These are phyloP conservation scores for Pardalotus punctatus DNA, from an alignment of 2,113 vertebrate species.

Conservation along the genomic window DNA sequence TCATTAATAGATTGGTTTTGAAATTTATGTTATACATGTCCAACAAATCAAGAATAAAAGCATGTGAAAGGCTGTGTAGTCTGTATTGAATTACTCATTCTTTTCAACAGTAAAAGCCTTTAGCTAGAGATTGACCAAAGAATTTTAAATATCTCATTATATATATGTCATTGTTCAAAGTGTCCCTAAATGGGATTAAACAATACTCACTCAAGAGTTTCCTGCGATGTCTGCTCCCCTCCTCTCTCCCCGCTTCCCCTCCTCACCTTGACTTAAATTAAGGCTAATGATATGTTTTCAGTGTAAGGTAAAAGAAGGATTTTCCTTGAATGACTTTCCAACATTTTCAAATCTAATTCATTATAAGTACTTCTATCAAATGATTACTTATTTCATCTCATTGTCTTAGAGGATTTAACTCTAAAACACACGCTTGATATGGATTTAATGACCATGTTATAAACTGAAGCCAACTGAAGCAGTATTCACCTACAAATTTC, in stretches of 20 bases:
- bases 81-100: constrained; percentile 65
- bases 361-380: constrained; percentile 19
- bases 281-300: constrained; percentile 72
- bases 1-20: constrained; percentile 76
- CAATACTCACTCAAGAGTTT: constrained; percentile 63
- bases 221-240: constrained; percentile 17
- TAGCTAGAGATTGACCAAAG: constrained; percentile 71
- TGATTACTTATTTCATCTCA: constrained; percentile 37
- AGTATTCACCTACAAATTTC: background rate
- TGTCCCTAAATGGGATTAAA: constrained; percentile 80
- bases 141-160: constrained; percentile 77
- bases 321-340: constrained; percentile 67
- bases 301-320: constrained; percentile 60
- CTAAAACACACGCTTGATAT: constrained; percentile 2
- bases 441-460: background rate
- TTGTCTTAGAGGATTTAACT: constrained; percentile 46
- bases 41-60: constrained; percentile 81
- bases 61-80: constrained; percentile 60
- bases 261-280: constrained; percentile 68
- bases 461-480: constrained; percentile 26
- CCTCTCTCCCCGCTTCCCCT: background rate
- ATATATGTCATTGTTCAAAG: constrained; percentile 75
- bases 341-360: constrained; percentile 45
- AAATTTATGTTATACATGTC: constrained; percentile 76
- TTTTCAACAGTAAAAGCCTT: constrained; percentile 69